Evolutionary conservation across 2,888 invertebrate species (phyloP).

Genomic region (Leptopilina myrica): DNA sequence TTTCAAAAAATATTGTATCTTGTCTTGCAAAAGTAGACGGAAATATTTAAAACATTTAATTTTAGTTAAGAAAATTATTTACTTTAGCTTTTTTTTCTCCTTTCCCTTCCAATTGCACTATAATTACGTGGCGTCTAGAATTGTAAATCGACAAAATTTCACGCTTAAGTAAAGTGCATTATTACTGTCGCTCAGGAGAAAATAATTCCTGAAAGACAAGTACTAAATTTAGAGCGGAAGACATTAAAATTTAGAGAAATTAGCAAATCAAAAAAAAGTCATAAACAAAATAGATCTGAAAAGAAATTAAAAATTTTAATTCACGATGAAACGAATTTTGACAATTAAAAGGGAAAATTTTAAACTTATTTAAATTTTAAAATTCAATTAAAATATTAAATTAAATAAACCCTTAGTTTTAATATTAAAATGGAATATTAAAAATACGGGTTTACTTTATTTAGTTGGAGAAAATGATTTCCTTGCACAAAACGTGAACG

Average conservation of each 20-base stretch:
- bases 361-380: too few species aligned
- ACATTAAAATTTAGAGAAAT: background rate
- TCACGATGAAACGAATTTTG: too few species aligned
- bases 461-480: too few species aligned
- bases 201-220: background rate
- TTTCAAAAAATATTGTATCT: background rate
- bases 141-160: conserved; percentile 8
- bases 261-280: background rate
- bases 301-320: background rate
- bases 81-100: background rate
- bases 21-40: background rate
- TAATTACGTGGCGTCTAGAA: conserved; percentile 11
- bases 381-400: too few species aligned
- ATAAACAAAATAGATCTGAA: background rate
- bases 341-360: too few species aligned
- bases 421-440: too few species aligned
- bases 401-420: too few species aligned
- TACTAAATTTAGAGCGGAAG: conserved; percentile 11
- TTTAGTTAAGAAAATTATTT: conserved; percentile 6
- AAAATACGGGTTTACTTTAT: too few species aligned
- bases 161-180: conserved; percentile 13
- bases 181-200: background rate
- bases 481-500: too few species aligned
- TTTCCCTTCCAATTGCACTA: conserved; percentile 8
- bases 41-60: conserved; percentile 11